Percentiles rank a stretch among this genome's conserved stretches.
These are phyloP conservation scores for Anoura caudifer DNA, from an alignment of 2,113 vertebrate genomes.

Conservation along the genomic window DNA sequence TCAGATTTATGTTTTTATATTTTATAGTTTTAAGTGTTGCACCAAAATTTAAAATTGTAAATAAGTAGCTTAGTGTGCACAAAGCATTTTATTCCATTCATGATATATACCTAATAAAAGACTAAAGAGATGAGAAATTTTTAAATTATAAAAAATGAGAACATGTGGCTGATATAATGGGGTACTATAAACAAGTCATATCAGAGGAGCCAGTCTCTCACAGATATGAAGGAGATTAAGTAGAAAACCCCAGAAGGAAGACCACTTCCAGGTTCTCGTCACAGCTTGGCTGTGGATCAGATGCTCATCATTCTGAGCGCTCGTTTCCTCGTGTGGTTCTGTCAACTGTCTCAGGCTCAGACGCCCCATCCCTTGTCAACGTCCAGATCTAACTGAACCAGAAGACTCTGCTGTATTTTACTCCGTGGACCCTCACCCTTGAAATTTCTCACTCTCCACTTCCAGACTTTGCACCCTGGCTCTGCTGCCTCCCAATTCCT, in stretches of 20 bases:
- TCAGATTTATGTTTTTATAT: constrained; percentile 63
- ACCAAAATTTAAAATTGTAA: not conserved
- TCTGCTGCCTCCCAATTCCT: not conserved
- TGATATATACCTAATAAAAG: not conserved
- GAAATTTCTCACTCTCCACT: not conserved
- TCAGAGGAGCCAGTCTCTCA: not conserved
- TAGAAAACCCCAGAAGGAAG: not conserved
- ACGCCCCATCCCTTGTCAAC: not conserved
- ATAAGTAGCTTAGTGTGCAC: not conserved
- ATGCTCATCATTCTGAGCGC: not conserved
- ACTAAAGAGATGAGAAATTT: not conserved
- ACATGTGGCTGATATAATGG: not conserved
- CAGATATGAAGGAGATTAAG: not conserved
- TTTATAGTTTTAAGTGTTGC: not conserved
- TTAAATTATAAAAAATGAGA: constrained; percentile 6
- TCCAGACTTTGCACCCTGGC: not conserved
- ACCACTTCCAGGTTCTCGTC: not conserved
- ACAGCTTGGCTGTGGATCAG: not conserved
- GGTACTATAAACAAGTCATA: not conserved
- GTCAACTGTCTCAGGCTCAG: not conserved
- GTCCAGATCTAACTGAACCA: not conserved
- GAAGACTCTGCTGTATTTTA: not conserved
- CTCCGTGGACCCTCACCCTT: not conserved
- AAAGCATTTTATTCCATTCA: not conserved
- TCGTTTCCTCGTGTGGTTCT: not conserved